Evolutionary conservation across 2,797 vertebrate species (phyloP).

Genomic region (Podarcis siculus): DNA sequence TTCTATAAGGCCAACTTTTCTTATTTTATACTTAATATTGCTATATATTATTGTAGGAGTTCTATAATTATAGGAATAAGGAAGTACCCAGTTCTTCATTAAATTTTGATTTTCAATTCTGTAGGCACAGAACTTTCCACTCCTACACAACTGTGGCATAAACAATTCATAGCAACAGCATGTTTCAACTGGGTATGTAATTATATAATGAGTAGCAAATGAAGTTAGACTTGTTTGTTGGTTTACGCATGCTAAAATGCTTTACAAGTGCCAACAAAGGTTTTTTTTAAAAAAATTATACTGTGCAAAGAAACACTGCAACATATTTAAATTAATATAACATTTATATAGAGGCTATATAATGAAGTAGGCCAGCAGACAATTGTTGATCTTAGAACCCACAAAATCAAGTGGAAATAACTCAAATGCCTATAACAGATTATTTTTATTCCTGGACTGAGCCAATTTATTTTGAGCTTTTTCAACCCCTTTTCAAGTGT

Average conservation of each 20-base stretch:
- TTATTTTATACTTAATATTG: slow-evolving; percentile 30
- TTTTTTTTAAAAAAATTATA: slow-evolving; percentile 17
- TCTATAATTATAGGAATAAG: not conserved
- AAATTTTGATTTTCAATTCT: slow-evolving; percentile 53
- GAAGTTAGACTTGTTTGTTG: slow-evolving; percentile 45
- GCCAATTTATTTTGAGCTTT: not conserved
- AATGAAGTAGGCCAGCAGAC: not conserved
- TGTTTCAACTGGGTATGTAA: slow-evolving; percentile 1
- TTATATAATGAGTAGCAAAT: slow-evolving; percentile 40
- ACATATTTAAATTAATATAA: not conserved
- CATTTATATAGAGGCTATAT: not conserved
- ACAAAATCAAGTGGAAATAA: too few species aligned
- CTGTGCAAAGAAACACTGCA: not conserved
- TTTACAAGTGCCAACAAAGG: slow-evolving; percentile 16
- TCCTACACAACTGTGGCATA: slow-evolving; percentile 20
- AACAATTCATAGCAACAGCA: slow-evolving; percentile 57
- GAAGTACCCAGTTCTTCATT: slow-evolving; percentile 17
- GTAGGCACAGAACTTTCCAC: slow-evolving; percentile 37
- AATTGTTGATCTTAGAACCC: not conserved
- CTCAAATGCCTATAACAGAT: too few species aligned
- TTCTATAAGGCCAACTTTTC: not conserved
- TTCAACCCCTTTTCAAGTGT: not conserved
- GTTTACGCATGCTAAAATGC: slow-evolving; percentile 9
- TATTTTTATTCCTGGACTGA: not conserved
- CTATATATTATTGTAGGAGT: not conserved